A percentile compares a stretch with the other conserved stretches of the same genome.
phyloP scores from a whole-genome alignment of 2,113 vertebrate genomes.

The Bufo gargarizans region DNA sequence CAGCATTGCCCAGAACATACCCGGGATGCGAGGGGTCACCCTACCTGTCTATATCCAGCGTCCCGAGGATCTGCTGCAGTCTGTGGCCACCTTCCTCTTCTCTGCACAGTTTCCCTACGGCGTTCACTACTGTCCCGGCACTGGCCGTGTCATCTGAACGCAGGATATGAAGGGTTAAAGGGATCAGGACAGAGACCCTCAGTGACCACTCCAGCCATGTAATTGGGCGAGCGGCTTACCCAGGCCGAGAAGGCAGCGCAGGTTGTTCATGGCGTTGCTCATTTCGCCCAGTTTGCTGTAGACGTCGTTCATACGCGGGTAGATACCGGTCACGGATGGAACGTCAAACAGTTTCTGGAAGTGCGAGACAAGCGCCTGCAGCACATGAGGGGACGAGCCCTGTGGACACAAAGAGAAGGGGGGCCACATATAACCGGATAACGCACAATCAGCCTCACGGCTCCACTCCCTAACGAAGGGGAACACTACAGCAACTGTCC shows the following conservation, averaged over 20 bases:
- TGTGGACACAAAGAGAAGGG: slow-evolving; percentile 61
- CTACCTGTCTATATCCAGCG: slow-evolving; percentile 84
- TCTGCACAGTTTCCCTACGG: slow-evolving; percentile 76
- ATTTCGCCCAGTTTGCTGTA: slow-evolving; percentile 85
- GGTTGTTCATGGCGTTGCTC: slow-evolving; percentile 84
- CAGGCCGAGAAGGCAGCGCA: slow-evolving; percentile 79
- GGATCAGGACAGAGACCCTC: no score
- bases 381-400: slow-evolving; percentile 73
- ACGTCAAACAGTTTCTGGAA: slow-evolving; percentile 92
- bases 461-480: no score
- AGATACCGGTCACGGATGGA: slow-evolving; percentile 79
- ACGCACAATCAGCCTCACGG: no score
- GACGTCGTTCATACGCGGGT: slow-evolving; percentile 89
- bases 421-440: no score
- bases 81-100: slow-evolving; percentile 65
- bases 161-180: background rate
- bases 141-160: slow-evolving; percentile 77
- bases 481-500: no score
- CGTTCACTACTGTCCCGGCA: slow-evolving; percentile 77
- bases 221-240: slow-evolving; percentile 68
- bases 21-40: background rate
- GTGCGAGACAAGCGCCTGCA: slow-evolving; percentile 83
- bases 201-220: no score
- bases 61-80: slow-evolving; percentile 76
- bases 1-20: no score